Percentiles rank a stretch among this genome's conserved stretches.
phyloP scores from a whole-genome alignment of 64 coral and sea anemone species.

The Porites australiensis region DNA sequence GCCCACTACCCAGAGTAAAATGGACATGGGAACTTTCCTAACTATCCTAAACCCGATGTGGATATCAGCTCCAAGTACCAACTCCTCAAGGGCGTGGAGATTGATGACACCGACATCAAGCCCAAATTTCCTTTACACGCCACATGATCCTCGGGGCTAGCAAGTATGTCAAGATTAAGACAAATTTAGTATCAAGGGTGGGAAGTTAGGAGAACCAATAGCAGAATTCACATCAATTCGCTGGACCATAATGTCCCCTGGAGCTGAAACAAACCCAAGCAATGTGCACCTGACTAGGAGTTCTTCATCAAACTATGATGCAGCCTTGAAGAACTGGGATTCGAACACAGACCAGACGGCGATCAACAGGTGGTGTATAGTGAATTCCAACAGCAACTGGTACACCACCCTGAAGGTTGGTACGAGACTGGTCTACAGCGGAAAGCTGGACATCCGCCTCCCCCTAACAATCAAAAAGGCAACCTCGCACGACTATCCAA shows the following conservation, averaged over 20 bases:
- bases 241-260: too few relatives aligned
- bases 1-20: too few relatives aligned
- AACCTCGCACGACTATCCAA: not conserved
- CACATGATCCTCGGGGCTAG: conserved; percentile 53
- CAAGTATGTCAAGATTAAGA: not conserved
- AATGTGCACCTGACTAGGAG: too few relatives aligned
- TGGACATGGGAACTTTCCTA: too few relatives aligned
- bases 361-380: conserved; percentile 18
- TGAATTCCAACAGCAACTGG: conserved; percentile 54
- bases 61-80: not conserved
- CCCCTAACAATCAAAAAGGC: conserved; percentile 38
- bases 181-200: conserved; percentile 14
- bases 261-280: too few relatives aligned
- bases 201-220: not conserved
- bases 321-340: conserved; percentile 29
- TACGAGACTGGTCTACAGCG: conserved; percentile 32
- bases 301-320: conserved; percentile 8
- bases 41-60: not conserved
- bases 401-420: not conserved
- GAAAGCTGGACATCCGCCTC: conserved; percentile 32
- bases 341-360: conserved; percentile 38
- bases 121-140: conserved; percentile 13
- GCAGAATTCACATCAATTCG: too few relatives aligned
- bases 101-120: conserved; percentile 54
- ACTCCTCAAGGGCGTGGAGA: conserved; percentile 43